These are phyloP conservation scores for Graphium colonna DNA, from an alignment of 2,888 invertebrate genomes.

Conservation along the genomic window DNA sequence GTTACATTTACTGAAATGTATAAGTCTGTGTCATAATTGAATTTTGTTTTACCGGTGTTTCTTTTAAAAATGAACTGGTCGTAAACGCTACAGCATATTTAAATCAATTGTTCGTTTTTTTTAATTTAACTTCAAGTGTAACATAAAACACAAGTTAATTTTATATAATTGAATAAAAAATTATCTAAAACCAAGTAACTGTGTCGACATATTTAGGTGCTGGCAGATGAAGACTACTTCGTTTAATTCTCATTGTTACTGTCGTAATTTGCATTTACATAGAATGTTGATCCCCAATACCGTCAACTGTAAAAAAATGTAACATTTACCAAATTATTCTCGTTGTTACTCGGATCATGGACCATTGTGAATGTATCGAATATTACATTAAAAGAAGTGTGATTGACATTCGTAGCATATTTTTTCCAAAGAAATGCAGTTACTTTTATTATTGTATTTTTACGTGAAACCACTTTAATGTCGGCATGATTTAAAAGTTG, in stretches of 20 bases:
- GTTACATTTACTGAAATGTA: too few relatives aligned
- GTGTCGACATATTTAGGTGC: neutral
- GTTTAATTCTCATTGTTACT: neutral
- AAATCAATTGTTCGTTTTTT: too few relatives aligned
- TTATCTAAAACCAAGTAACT: neutral
- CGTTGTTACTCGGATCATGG: constrained; percentile 6
- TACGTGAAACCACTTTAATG: too few relatives aligned
- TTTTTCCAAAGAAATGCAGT: neutral
- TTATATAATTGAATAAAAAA: too few relatives aligned
- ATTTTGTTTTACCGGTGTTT: too few relatives aligned
- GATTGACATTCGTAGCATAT: neutral
- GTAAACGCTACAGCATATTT: too few relatives aligned
- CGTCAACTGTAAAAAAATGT: constrained; percentile 5
- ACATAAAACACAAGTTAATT: too few relatives aligned
- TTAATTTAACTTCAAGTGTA: too few relatives aligned
- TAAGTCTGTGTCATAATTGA: too few relatives aligned
- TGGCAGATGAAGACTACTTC: neutral
- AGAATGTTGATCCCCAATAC: neutral
- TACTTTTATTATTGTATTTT: too few relatives aligned
- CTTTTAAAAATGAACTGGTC: neutral
- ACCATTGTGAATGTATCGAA: neutral
- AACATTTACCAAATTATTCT: constrained; percentile 6
- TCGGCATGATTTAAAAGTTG: too few relatives aligned
- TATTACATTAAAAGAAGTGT: constrained; percentile 1
- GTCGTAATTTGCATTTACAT: neutral